Conservation (phyloP, 2,888 invertebrate genomes). For the Oligia latruncula region DNA sequence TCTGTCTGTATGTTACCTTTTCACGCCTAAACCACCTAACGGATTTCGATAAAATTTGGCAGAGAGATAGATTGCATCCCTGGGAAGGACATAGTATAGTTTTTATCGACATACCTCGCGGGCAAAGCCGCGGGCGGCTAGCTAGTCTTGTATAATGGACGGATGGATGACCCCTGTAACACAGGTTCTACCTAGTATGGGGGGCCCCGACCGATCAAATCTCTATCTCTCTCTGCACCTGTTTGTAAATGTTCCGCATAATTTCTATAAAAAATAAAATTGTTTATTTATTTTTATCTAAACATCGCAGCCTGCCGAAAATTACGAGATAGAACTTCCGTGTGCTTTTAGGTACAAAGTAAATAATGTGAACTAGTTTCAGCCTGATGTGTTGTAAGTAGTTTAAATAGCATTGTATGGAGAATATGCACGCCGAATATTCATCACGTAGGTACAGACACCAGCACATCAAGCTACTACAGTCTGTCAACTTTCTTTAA, state of each 20-base stretch:
- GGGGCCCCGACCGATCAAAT: not conserved
- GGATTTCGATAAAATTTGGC: too few species aligned
- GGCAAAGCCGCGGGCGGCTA: too few species aligned
- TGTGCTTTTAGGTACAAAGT: too few species aligned
- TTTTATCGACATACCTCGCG: too few species aligned
- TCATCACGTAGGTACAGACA: not conserved
- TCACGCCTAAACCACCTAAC: too few species aligned
- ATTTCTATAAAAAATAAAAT: too few species aligned
- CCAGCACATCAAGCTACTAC: too few species aligned
- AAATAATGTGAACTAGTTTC: too few species aligned
- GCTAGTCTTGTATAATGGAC: not conserved
- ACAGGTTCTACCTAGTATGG: not conserved
- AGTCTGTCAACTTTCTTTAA: too few species aligned
- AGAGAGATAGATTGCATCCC: too few species aligned
- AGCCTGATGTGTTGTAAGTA: not conserved
- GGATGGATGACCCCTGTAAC: not conserved
- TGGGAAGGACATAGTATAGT: too few species aligned
- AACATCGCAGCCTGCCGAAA: not conserved
- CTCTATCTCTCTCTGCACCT: not conserved
- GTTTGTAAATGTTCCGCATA: not conserved
- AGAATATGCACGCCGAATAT: not conserved
- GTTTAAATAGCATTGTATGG: not conserved
- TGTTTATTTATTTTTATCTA: not conserved
- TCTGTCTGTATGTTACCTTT: too few species aligned
- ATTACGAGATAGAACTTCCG: not conserved